Evolutionary conservation across 2,113 vertebrate species (phyloP).

Genomic region (Muntiacus reevesi): DNA sequence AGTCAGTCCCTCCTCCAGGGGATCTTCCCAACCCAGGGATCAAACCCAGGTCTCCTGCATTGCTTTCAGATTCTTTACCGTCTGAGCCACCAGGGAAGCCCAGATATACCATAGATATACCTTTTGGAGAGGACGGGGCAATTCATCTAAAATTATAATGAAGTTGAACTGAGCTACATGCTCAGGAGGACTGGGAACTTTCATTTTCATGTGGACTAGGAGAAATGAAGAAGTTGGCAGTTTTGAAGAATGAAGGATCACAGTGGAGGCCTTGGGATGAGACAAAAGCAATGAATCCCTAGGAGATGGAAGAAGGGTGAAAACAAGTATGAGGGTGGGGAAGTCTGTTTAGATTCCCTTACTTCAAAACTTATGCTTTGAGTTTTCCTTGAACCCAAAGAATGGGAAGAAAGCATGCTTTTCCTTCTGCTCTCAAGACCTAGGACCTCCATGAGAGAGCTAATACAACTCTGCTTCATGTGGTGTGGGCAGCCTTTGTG

Average conservation of each 20-base stretch:
- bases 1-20: neutral
- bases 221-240: neutral
- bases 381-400: neutral
- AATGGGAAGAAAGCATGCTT: neutral
- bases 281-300: constrained; percentile 36
- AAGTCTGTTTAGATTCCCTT: neutral
- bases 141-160: neutral
- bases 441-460: neutral
- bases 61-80: neutral
- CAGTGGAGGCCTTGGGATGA: neutral
- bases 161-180: neutral
- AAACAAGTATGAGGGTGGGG: neutral
- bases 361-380: neutral
- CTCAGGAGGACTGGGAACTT: neutral
- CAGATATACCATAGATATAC: neutral
- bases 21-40: neutral
- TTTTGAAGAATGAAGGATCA: neutral
- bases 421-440: neutral
- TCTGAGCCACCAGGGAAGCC: neutral
- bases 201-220: neutral
- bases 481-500: neutral
- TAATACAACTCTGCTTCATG: neutral
- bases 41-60: neutral
- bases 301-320: neutral
- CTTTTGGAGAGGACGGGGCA: neutral